These are phyloP conservation scores for Charina bottae DNA, from an alignment of 2,113 vertebrate genomes.

Conservation along the genomic window DNA sequence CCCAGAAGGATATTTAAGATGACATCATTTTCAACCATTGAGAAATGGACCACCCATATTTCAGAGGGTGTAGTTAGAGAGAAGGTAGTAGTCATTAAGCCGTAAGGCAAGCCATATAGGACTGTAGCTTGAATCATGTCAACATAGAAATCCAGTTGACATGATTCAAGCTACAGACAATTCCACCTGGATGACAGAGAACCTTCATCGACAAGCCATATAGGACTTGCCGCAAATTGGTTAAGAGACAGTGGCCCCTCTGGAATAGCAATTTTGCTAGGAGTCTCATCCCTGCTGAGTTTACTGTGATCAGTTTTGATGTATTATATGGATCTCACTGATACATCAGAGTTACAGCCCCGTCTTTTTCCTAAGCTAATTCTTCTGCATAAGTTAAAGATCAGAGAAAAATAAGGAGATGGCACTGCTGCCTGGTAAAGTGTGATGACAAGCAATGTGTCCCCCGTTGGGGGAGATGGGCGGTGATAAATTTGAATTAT, in stretches of 20 bases:
- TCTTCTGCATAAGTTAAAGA: not conserved
- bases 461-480: too few relatives aligned
- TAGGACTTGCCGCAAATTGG: not conserved
- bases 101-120: too few relatives aligned
- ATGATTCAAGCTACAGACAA: too few relatives aligned
- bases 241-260: not conserved
- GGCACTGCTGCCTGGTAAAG: not conserved
- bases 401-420: not conserved
- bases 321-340: not conserved
- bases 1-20: accelerated
- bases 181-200: too few relatives aligned
- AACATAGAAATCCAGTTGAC: too few relatives aligned
- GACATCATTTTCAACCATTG: accelerated
- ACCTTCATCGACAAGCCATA: too few relatives aligned
- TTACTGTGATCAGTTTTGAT: not conserved
- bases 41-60: not conserved
- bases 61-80: not conserved
- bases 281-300: not conserved
- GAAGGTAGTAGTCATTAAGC: not conserved
- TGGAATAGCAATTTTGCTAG: too few relatives aligned
- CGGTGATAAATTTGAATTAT: too few relatives aligned
- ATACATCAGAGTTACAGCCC: not conserved
- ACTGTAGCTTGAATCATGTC: too few relatives aligned
- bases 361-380: not conserved
- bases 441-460: not conserved